These are phyloP conservation scores for Drosophila jambulina DNA, from an alignment of 1,140 invertebrate genomes.

Conservation along the genomic window DNA sequence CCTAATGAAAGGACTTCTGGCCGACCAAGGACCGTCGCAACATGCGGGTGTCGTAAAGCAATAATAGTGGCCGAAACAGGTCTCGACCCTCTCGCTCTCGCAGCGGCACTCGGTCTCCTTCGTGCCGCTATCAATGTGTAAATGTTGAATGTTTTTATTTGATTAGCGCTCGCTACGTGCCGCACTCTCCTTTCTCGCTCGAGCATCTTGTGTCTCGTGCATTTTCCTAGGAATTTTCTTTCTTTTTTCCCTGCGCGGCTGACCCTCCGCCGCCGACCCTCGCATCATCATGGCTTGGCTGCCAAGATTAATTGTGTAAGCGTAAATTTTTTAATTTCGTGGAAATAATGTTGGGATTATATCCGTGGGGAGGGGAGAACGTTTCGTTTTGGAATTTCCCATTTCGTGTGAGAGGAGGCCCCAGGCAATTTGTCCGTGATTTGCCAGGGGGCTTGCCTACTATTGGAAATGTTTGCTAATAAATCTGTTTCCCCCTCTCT, in stretches of 20 bases:
- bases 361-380: slow-evolving; percentile 10
- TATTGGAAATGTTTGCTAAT: slow-evolving; percentile 50
- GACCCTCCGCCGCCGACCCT: slow-evolving; percentile 11
- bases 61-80: slow-evolving; percentile 65
- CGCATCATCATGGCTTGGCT: slow-evolving; percentile 30
- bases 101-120: slow-evolving; percentile 13
- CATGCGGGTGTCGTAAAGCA: slow-evolving; percentile 79
- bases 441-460: slow-evolving; percentile 32
- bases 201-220: slow-evolving; percentile 66
- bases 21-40: slow-evolving; percentile 8
- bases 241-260: slow-evolving; percentile 3
- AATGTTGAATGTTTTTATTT: slow-evolving; percentile 83
- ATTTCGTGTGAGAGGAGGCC: slow-evolving; percentile 25
- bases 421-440: slow-evolving; percentile 66
- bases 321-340: slow-evolving; percentile 83
- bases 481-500: slow-evolving; percentile 31
- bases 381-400: slow-evolving; percentile 58
- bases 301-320: slow-evolving; percentile 78
- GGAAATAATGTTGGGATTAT: slow-evolving; percentile 65
- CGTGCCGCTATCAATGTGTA: slow-evolving; percentile 68
- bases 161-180: slow-evolving; percentile 80
- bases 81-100: slow-evolving; percentile 11
- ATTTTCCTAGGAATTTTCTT: slow-evolving; percentile 66
- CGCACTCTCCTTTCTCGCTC: slow-evolving; percentile 53
- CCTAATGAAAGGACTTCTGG: slow-evolving; percentile 73